Evolutionary conservation across 2,888 invertebrate species (phyloP).

Genomic region (Oeneis ivallda): DNA sequence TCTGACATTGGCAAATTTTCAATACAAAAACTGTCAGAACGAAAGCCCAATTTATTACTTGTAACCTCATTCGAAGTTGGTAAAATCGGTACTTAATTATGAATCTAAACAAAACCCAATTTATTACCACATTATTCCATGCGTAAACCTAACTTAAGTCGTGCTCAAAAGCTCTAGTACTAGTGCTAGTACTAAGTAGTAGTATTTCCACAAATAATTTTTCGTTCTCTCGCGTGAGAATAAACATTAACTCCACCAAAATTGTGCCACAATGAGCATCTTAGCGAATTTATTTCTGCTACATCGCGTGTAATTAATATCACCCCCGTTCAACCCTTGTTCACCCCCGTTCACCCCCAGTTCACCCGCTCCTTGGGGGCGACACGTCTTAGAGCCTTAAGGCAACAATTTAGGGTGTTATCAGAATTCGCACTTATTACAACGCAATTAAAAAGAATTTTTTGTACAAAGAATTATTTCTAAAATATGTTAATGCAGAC

Average conservation of each 20-base stretch:
- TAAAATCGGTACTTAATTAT: too few relatives aligned
- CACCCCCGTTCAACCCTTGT: not conserved
- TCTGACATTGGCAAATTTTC: too few relatives aligned
- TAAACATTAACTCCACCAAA: constrained; percentile 1
- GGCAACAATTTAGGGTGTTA: not conserved
- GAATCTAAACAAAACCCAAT: too few relatives aligned
- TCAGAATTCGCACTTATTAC: not conserved
- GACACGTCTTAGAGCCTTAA: constrained; percentile 3
- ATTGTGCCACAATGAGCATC: not conserved
- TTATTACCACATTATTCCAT: too few relatives aligned
- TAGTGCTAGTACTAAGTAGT: too few relatives aligned
- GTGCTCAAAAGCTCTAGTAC: too few relatives aligned
- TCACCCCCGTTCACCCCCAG: not conserved
- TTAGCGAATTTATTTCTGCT: constrained; percentile 2
- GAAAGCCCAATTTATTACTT: too few relatives aligned
- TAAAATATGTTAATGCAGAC: too few relatives aligned
- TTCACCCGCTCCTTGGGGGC: not conserved
- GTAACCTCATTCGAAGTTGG: too few relatives aligned
- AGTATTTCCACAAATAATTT: too few relatives aligned
- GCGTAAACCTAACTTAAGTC: too few relatives aligned
- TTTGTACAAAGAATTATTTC: not conserved
- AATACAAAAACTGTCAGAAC: too few relatives aligned
- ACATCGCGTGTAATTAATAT: constrained; percentile 5
- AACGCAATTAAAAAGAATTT: not conserved
- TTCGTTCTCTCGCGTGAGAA: not conserved